Base-by-base conservation (phyloP, 2,797 vertebrate species). In the Arctocebus calabarensis region DNA sequence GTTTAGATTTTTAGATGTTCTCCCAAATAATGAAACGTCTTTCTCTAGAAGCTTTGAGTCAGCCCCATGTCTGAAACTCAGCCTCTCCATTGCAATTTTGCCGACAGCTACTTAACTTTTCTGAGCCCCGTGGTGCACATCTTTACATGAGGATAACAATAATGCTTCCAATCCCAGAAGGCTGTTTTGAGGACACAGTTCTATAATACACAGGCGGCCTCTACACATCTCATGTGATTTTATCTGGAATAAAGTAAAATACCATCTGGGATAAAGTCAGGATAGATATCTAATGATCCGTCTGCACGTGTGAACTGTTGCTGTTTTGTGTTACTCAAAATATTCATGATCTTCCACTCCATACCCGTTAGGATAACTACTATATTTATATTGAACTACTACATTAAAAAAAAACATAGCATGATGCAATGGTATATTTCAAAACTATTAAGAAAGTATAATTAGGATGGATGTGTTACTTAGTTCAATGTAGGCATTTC, bases 241-340 rank as follows among this genome's bases (percentile, higher is more conserved):
- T 52, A 52, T 52, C 14, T 52, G 48, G 14, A 14, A 16, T 52
- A 52, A 52, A 52, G 48, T 52, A 52, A 52, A 52, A 52, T 52
- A 52, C 48, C 48, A 14, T 48, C 48, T 14, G 48, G 48, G 5
- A 43, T 1, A 66, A 84, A 37, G 20, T 17, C 6, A 48, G 0
- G 6, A 0, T 32, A 52, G n/a, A 48, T 1, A 17, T 6, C 32
- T 5, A 3, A 11, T 4, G 7, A 34, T 3, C 1, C 9, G 17
- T 19, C 19, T 27, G 7, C 11, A 61, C 7, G 45, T 0, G 34
- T 1, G 9, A 4, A 11, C 74, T 34, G 25, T 11, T 0, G 43
- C 59, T 40, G 20, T 62, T 43, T 71, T 40, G 52, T 25, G 19
- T 25, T 91, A 0, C 34, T 40, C n/a, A 16, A 48, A 48, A 79